A percentile compares a stretch with the other conserved stretches of the same genome.
These are phyloP conservation scores for Petrocephalus schoutedeni DNA, from an alignment of 2,797 vertebrate genomes.

Conservation along the genomic window DNA sequence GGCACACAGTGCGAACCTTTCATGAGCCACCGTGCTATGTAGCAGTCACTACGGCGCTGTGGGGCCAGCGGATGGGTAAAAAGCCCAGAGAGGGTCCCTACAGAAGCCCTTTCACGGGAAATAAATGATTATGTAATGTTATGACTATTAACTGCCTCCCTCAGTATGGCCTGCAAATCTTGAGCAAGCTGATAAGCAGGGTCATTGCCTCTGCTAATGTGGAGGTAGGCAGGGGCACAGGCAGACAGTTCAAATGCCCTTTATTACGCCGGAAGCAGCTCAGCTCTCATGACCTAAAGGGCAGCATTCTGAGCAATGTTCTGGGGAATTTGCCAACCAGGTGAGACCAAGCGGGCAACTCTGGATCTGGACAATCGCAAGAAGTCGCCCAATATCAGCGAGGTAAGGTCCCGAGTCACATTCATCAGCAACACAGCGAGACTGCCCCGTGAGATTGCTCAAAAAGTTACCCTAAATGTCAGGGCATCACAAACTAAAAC, in stretches of 20 bases:
- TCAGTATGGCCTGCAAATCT: background rate
- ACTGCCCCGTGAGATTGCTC: background rate
- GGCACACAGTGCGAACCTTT: background rate
- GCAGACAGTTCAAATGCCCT: background rate
- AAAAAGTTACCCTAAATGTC: background rate
- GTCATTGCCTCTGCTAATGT: background rate
- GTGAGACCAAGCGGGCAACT: background rate
- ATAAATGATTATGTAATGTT: background rate
- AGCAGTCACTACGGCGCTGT: background rate
- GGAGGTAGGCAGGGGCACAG: background rate
- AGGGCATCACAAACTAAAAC: background rate
- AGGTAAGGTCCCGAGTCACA: background rate
- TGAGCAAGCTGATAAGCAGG: background rate
- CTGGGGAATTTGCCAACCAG: background rate
- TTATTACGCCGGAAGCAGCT: background rate
- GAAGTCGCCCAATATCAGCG: background rate
- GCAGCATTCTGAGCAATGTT: background rate
- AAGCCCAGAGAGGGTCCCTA: background rate
- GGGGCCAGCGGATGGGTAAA: background rate
- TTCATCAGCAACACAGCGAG: background rate
- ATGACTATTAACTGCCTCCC: background rate
- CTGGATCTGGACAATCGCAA: background rate
- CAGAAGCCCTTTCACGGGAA: background rate
- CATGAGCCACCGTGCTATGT: background rate
- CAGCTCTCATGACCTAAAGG: background rate